These are phyloP conservation scores for Melitaea cinxia DNA, from an alignment of 1,140 invertebrate genomes.

Conservation along the genomic window DNA sequence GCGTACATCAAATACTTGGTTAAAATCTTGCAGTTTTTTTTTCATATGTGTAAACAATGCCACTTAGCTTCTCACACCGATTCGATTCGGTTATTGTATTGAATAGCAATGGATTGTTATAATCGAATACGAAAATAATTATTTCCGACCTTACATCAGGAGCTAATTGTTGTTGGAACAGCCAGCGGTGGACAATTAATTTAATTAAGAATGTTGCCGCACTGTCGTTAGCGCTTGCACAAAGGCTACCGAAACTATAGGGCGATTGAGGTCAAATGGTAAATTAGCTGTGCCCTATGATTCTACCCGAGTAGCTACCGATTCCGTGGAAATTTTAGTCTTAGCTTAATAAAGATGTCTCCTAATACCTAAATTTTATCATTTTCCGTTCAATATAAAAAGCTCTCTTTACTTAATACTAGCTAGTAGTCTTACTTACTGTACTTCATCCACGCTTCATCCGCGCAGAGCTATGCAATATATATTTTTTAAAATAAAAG, in stretches of 20 bases:
- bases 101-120: constrained; percentile 61
- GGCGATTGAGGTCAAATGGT: constrained; percentile 10
- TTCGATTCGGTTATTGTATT: constrained; percentile 62
- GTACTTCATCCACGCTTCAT: too few relatives aligned
- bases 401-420: too few relatives aligned
- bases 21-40: too few relatives aligned
- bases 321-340: too few relatives aligned
- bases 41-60: background rate
- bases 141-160: constrained; percentile 64
- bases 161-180: constrained; percentile 53
- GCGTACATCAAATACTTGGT: too few relatives aligned
- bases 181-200: constrained; percentile 55
- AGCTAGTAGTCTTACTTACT: too few relatives aligned
- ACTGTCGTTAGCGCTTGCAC: constrained; percentile 45
- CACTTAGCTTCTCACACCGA: constrained; percentile 45
- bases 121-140: constrained; percentile 64
- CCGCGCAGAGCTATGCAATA: too few relatives aligned
- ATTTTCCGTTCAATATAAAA: too few relatives aligned
- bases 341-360: too few relatives aligned
- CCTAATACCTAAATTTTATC: too few relatives aligned
- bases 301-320: too few relatives aligned
- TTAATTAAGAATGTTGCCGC: constrained; percentile 62
- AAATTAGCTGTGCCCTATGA: background rate
- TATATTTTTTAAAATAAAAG: too few relatives aligned
- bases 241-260: constrained; percentile 44